Percentiles rank a stretch among this genome's conserved stretches.
phyloP scores from a whole-genome alignment of 2,888 invertebrate species.

The Periphyllus acericola region DNA sequence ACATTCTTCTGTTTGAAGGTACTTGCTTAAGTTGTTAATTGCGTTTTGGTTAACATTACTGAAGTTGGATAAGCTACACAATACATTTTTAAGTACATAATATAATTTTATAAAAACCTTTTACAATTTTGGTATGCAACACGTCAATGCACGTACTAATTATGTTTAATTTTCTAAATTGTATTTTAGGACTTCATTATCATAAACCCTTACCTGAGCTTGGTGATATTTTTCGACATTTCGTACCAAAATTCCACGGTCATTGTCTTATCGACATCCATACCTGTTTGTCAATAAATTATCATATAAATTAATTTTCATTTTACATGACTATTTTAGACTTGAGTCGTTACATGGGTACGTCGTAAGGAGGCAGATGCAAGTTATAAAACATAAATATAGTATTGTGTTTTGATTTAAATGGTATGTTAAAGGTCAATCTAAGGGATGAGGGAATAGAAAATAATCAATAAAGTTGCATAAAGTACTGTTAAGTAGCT shows the following conservation, averaged over 20 bases:
- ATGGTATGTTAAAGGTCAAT: too few relatives aligned
- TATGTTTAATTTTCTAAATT: neutral
- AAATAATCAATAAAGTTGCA: too few relatives aligned
- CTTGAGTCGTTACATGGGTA: too few relatives aligned
- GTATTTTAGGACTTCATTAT: neutral
- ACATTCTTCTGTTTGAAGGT: conserved; percentile 26
- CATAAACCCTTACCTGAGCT: neutral
- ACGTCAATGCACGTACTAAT: neutral
- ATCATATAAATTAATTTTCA: neutral
- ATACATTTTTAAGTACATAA: neutral
- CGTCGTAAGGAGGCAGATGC: too few relatives aligned
- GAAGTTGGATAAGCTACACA: neutral
- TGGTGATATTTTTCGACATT: neutral
- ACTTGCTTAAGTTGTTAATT: conserved; percentile 10
- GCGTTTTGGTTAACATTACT: conserved; percentile 1
- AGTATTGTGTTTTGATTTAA: too few relatives aligned
- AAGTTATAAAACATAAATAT: too few relatives aligned
- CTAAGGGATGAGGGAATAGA: too few relatives aligned
- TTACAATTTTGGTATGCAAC: neutral
- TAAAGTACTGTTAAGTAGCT: too few relatives aligned
- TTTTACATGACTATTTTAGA: neutral
- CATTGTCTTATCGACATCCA: neutral
- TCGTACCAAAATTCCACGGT: neutral
- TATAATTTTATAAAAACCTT: neutral
- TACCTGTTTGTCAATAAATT: neutral